Evolutionary conservation across 2,797 vertebrate genomes (phyloP).

Genomic region (Tadarida brasiliensis): DNA sequence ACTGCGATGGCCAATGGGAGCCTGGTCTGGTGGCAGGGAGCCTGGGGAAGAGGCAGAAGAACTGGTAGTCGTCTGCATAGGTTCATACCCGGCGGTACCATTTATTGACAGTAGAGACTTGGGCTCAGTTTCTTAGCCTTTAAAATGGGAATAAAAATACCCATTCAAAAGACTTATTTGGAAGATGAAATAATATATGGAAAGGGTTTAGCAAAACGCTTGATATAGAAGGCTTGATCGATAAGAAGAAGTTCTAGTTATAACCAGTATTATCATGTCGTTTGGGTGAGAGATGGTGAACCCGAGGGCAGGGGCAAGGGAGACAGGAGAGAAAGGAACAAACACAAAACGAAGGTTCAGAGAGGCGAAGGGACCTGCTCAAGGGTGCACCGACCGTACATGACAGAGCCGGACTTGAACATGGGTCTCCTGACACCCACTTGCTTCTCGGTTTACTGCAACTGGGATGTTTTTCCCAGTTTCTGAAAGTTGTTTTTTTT

Average conservation of each 20-base stretch:
- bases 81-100: background rate
- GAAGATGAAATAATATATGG: background rate
- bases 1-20: background rate
- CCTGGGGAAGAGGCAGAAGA: background rate
- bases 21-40: background rate
- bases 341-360: background rate
- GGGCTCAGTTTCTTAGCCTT: slow-evolving; percentile 22
- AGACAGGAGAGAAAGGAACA: background rate
- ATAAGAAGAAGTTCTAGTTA: background rate
- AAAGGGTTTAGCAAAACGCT: background rate
- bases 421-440: background rate
- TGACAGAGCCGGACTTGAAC: background rate
- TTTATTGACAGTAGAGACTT: background rate
- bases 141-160: slow-evolving; percentile 33
- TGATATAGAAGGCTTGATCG: background rate
- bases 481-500: slow-evolving; percentile 26
- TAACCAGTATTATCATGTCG: background rate
- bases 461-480: slow-evolving; percentile 59
- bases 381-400: background rate
- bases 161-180: background rate
- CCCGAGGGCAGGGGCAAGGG: background rate
- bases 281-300: background rate
- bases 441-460: background rate
- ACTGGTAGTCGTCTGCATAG: background rate
- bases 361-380: background rate